Base-by-base conservation (phyloP, 2,113 vertebrate species). In the Pitta sordida region DNA sequence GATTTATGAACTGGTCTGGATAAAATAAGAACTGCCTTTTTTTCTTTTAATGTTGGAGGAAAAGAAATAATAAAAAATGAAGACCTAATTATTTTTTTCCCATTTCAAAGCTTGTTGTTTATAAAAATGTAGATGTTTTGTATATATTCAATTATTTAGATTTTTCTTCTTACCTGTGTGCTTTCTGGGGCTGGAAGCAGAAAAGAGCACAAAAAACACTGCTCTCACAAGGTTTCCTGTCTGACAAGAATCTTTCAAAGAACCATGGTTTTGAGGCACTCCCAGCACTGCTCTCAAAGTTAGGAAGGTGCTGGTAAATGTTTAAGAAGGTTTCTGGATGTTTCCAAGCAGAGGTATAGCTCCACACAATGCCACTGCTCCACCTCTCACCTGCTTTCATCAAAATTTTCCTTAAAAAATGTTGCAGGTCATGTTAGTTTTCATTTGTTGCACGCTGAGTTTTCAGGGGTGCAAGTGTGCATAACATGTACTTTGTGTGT, bases 1-100 rank as follows among this genome's bases (percentile, higher is more conserved):
- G 91, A 96, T 96, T 96, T 96, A 97, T 96, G 91, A 91, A 92
- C 91, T 93, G 90, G 83, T 91, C 95, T 95, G 93, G 96, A 89
- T 96, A 95, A 95, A 96, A 96, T 95, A 96, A 94, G 89, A 95
- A 95, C 90, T 89, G 86, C 68, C 43, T 75, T 69, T 32, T 56
- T 34, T 41, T 41, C 53, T 67, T 39, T 63, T 43, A 8, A 90
- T 43, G 49, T 83, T 82, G 81, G 41, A 84, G 74, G 67, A 84
- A 84, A 94, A 63, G 26, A 87, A 93, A 93, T 55, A 55, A 75
- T 59, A 76, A 90, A 85, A 92, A 91, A 82, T 13, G 36, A 91
- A 88, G 60, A 80, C 51, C 23, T 52, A 29, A 23, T 49, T 46
- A 13, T 71, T 52, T 34, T 36, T 39, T 15, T 1, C 19, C 9